Evolutionary conservation across 2,888 invertebrate species (phyloP), one percentile per base, ranked within the genome.

Genomic region (Ariolimax columbianus): DNA sequence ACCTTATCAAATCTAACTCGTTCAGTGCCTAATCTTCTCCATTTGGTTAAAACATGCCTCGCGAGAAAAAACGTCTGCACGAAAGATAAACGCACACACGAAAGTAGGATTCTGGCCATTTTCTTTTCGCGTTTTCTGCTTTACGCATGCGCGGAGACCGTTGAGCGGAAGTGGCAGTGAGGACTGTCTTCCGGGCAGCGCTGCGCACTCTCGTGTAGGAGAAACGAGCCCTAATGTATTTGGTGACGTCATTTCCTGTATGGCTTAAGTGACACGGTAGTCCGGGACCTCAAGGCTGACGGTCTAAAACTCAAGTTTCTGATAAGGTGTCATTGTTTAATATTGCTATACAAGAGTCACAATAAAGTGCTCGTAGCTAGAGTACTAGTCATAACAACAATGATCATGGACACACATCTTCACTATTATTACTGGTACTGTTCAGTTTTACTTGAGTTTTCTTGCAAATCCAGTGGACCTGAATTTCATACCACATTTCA

Each of bases 191-290:
- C 83, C 83, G 83, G 77, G 14, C 77, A 66, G 66, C 83, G 68
- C 77, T 66, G 77, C 33, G 77, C 77, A 63, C 83, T 77, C 77
- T 66, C 66, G 77, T 83, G 36, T 9, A 66, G 36, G 66, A 83
- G 83, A 83, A 83, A 66, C 77, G 47, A 77, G 63, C 30, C 40
- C 83, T 83, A 83, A 83, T 83, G 83, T 83, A 47, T 66, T 47
- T 79, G 66, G 36, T 77, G 83, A 83, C 77, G 83, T 83, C 83
- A 83, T 68, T 66, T 83, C 83, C 83, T 2, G 6, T 0, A 43
- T 30, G 51, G 19, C 11, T 19, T 19, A 30, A 33, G 75, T 51
- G 75, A 75, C 36, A 72, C n/a, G 40, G 72, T n/a, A n/a, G n/a
- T n/a, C 3, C n/a, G 26, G 38, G 40, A 17, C 72, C 38, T 2